A percentile compares a stretch with the other conserved stretches of the same genome.
These are phyloP conservation scores for Bombus terrestris DNA, from an alignment of 1,140 invertebrate species.

Conservation along the genomic window DNA sequence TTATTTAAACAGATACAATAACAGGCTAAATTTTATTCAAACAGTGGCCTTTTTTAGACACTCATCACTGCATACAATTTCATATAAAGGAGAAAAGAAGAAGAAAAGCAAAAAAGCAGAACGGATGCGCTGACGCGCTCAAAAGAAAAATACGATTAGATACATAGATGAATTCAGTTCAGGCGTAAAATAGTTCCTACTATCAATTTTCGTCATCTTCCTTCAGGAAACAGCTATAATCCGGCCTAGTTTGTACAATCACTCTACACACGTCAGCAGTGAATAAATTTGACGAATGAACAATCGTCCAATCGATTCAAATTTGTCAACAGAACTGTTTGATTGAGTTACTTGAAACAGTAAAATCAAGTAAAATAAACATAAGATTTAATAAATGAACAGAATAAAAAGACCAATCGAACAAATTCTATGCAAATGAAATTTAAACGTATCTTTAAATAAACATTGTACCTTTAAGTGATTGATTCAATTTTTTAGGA, in stretches of 20 bases:
- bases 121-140: neutral
- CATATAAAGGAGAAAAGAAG: neutral
- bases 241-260: conserved; percentile 12
- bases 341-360: neutral
- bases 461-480: neutral
- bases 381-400: neutral
- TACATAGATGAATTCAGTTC: neutral
- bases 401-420: neutral
- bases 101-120: neutral
- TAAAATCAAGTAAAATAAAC: neutral
- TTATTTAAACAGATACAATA: neutral
- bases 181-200: neutral
- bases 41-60: neutral
- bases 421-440: neutral
- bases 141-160: conserved; percentile 4
- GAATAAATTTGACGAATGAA: neutral
- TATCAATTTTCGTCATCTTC: conserved; percentile 9
- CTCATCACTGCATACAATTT: neutral
- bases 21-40: neutral
- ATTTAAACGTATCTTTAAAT: neutral
- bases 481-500: too few relatives aligned
- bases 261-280: neutral
- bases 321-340: neutral
- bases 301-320: neutral
- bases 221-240: conserved; percentile 15